These are phyloP conservation scores for Avahi laniger DNA, from an alignment of 2,797 vertebrate species.

Conservation along the genomic window DNA sequence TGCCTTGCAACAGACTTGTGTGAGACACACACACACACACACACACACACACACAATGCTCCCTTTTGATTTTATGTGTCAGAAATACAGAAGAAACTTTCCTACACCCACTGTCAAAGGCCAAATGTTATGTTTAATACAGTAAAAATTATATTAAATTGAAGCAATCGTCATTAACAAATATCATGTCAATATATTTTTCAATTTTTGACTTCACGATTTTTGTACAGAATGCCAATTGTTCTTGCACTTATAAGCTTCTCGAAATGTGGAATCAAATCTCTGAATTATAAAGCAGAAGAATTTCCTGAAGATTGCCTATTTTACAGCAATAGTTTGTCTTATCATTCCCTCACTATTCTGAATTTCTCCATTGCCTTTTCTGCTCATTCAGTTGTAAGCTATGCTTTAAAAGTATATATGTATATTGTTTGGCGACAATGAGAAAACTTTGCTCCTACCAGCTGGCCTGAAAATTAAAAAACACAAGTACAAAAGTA, in stretches of 20 bases:
- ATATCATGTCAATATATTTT: not conserved
- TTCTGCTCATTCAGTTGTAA: slow-evolving; percentile 40
- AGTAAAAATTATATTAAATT: not conserved
- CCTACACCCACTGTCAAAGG: not conserved
- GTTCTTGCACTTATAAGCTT: not conserved
- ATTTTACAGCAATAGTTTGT: slow-evolving; percentile 33
- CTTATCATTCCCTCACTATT: slow-evolving; percentile 53
- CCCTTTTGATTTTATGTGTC: slow-evolving; percentile 8
- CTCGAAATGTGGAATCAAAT: not conserved
- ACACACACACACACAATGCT: not conserved
- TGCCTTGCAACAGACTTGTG: not conserved
- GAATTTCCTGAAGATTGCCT: not conserved
- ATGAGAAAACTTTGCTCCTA: slow-evolving; percentile 79
- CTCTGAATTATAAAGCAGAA: not conserved
- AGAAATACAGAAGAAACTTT: not conserved
- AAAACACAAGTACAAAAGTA: slow-evolving; percentile 81
- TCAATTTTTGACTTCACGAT: not conserved
- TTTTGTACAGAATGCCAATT: slow-evolving; percentile 6
- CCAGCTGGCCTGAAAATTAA: slow-evolving; percentile 79
- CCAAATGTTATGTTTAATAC: not conserved
- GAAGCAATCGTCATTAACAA: not conserved
- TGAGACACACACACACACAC: not conserved
- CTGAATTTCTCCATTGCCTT: slow-evolving; percentile 59
- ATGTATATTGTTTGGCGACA: slow-evolving; percentile 68
- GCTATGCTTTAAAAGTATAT: slow-evolving; percentile 51